Evolutionary conservation across 2,888 invertebrate species (phyloP).

Genomic region (Drosophila subsilvestris): DNA sequence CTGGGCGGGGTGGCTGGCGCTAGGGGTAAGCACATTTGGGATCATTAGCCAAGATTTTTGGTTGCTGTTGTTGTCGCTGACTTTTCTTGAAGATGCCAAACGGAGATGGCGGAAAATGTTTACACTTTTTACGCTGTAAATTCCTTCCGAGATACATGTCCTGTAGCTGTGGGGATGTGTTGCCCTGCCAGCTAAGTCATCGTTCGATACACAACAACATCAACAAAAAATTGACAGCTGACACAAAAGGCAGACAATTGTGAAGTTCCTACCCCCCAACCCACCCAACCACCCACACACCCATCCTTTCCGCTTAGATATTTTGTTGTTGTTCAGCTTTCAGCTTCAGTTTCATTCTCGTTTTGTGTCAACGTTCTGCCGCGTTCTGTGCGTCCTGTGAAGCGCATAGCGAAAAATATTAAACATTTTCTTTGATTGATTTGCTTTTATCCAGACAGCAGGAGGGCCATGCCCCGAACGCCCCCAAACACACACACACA

Average conservation of each 20-base stretch:
- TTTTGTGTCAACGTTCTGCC: conserved; percentile 38
- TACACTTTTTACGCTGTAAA: background rate
- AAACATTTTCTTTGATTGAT: conserved; percentile 62
- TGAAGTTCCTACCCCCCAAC: conserved; percentile 13
- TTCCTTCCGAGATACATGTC: background rate
- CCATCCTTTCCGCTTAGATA: too few relatives aligned
- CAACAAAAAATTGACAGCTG: conserved; percentile 41
- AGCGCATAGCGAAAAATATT: conserved; percentile 60
- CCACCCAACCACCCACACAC: too few relatives aligned
- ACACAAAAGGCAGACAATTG: conserved; percentile 30
- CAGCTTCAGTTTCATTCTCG: conserved; percentile 10
- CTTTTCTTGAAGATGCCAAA: background rate
- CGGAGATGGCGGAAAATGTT: background rate
- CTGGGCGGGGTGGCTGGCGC: background rate
- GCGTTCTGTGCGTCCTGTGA: conserved; percentile 27
- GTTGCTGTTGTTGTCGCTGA: background rate
- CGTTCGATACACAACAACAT: background rate
- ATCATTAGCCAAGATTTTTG: conserved; percentile 30
- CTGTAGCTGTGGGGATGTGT: background rate
- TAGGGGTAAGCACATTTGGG: conserved; percentile 28
- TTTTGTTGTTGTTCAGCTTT: conserved; percentile 1
- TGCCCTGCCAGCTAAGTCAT: conserved; percentile 26
- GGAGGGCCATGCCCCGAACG: conserved; percentile 12
- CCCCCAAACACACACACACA: conserved; percentile 16
- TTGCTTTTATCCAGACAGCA: conserved; percentile 35